Conservation (phyloP, 2,113 vertebrate species). For the Boleophthalmus pectinirostris region DNA sequence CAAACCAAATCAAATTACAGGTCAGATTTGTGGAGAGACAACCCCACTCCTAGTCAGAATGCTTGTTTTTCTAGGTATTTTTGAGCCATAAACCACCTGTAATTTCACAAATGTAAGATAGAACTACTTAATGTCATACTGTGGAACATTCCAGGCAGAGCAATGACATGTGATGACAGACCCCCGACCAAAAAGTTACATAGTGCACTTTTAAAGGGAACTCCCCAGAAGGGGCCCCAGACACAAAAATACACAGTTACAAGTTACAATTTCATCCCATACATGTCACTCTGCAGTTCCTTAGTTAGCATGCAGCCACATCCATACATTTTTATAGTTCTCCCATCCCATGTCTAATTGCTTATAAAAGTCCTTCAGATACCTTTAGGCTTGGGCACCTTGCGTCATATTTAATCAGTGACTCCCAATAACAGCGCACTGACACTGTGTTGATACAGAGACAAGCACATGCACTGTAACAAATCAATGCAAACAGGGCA, state of each 20-base stretch:
- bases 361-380: background rate
- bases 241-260: no score
- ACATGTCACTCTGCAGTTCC: no score
- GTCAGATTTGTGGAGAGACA: background rate
- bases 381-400: background rate
- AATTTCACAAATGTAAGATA: background rate
- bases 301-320: no score
- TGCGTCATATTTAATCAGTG: background rate
- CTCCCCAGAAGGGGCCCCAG: no score
- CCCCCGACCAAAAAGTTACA: no score
- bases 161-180: no score
- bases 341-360: background rate
- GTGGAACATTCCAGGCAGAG: background rate
- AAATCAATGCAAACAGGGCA: conserved; percentile 41
- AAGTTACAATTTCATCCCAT: no score
- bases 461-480: conserved; percentile 24
- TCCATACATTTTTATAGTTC: background rate
- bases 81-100: background rate
- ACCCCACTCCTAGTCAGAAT: no score
- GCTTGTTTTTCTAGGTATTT: background rate
- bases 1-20: no score
- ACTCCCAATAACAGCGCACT: background rate
- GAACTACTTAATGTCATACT: background rate
- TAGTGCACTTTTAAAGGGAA: no score
- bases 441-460: background rate